These are phyloP conservation scores for Peromyscus nudipes DNA, from an alignment of 2,797 vertebrate genomes.

Conservation along the genomic window DNA sequence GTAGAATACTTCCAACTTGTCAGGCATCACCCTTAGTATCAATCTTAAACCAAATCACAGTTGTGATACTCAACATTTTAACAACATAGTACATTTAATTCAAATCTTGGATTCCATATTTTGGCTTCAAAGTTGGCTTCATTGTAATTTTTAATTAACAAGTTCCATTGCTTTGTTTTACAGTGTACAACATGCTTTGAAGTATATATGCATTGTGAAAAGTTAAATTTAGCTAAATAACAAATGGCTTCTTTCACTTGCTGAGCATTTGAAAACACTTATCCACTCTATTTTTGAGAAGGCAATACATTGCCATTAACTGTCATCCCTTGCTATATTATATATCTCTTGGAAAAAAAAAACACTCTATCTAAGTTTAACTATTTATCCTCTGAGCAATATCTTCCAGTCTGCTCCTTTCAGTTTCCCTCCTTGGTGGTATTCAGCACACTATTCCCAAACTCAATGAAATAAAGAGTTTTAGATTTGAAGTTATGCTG, in stretches of 20 bases:
- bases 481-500: too few relatives aligned
- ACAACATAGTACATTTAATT: not conserved
- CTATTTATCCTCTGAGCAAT: not conserved
- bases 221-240: not conserved
- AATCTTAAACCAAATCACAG: not conserved
- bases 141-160: not conserved
- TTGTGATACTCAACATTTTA: not conserved
- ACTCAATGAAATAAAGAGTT: not conserved
- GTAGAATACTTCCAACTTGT: not conserved
- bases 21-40: not conserved
- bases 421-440: not conserved
- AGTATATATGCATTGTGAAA: not conserved
- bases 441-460: not conserved
- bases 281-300: not conserved
- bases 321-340: not conserved
- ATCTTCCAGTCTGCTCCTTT: not conserved
- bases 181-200: not conserved
- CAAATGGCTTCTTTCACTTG: not conserved
- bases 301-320: not conserved
- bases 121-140: not conserved
- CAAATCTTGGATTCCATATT: constrained; percentile 22
- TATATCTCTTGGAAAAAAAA: not conserved
- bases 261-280: not conserved
- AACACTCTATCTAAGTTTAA: not conserved
- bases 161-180: not conserved